Base-by-base conservation (phyloP, 2,888 invertebrate genomes). In the Leptopterna dolabrata region DNA sequence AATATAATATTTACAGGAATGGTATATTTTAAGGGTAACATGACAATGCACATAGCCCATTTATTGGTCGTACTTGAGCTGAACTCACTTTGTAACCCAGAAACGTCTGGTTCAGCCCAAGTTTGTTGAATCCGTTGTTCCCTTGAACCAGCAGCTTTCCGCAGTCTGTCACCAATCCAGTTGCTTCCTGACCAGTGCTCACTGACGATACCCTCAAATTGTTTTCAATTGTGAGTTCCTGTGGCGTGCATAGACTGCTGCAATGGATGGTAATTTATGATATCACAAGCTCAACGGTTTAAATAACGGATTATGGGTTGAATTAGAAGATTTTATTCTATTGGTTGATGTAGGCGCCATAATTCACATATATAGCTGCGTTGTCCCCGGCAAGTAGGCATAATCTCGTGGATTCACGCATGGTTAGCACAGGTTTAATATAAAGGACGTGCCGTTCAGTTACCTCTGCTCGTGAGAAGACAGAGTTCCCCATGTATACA, bases 101-200 rank as follows among this genome's bases (percentile, higher is more conserved):
- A 43, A 88, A 76, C 90, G 7, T 95, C 93, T 91, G 91, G 11
- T 93, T 92, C 41, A 95, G 92, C 36, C 95, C 95, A 55, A 96
- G 92, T 90, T 95, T 95, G 90, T 95, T 95, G 91, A 93, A 92
- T 76, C 92, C 92, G 90, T 94, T 95, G 88, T 92, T 93, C 16
- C 96, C 96, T 90, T 94, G 94, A 6, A 94, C 94, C 88, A 94
- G 93, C 55, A 95, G 91, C 51, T 93, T 92, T 0, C 95, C 95
- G 87, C 93, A 93, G 83, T 93, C 92, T 16, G 94, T 94, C 9
- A 95, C 91, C 41, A 95, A 92, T 88, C 94, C 93, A 0, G 94
- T 94, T 0, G 93, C 93, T 90, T 95, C 94, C 0, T 92, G 92
- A 0, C 95, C 95, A 90, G 95, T 94, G 90, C 92, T 92, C n/a